Evolutionary conservation across 2,797 vertebrate genomes (phyloP).

Genomic region (Aeoliscus strigatus): DNA sequence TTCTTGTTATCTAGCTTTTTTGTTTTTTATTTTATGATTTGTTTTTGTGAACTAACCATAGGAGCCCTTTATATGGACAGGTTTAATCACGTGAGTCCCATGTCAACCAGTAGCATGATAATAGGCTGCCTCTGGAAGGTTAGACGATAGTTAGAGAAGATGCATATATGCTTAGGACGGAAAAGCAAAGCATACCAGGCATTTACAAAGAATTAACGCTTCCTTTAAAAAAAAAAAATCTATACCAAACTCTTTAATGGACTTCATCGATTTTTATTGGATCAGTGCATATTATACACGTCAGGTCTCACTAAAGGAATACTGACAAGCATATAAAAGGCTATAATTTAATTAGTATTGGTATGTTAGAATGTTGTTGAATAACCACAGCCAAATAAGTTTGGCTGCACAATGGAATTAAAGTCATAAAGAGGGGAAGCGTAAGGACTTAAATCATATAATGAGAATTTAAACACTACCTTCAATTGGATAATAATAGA

Average conservation of each 20-base stretch:
- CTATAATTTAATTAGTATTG: no score
- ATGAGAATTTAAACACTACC: no score
- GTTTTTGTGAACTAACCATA: slow-evolving; percentile 94
- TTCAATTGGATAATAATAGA: no score
- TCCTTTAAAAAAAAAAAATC: slow-evolving; percentile 47
- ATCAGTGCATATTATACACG: slow-evolving; percentile 32
- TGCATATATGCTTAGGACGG: slow-evolving; percentile 70
- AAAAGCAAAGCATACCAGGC: slow-evolving; percentile 80
- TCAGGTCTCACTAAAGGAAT: slow-evolving; percentile 63
- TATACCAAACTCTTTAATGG: no score
- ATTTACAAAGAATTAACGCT: slow-evolving; percentile 78
- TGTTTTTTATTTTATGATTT: slow-evolving; percentile 59
- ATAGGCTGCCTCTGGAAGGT: slow-evolving; percentile 76
- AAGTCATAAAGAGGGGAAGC: no score
- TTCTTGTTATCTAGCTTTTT: slow-evolving; percentile 70
- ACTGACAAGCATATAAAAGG: no score
- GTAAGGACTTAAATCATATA: no score
- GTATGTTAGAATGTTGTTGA: no score
- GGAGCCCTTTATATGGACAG: slow-evolving; percentile 84
- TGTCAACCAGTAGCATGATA: slow-evolving; percentile 87
- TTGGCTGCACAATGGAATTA: no score
- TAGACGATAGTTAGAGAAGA: slow-evolving; percentile 68
- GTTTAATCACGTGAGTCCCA: slow-evolving; percentile 78
- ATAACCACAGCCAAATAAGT: no score
- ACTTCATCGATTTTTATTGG: slow-evolving; percentile 23